These are phyloP conservation scores for Epinotia brunnichana DNA, from an alignment of 2,888 invertebrate species.

Conservation along the genomic window DNA sequence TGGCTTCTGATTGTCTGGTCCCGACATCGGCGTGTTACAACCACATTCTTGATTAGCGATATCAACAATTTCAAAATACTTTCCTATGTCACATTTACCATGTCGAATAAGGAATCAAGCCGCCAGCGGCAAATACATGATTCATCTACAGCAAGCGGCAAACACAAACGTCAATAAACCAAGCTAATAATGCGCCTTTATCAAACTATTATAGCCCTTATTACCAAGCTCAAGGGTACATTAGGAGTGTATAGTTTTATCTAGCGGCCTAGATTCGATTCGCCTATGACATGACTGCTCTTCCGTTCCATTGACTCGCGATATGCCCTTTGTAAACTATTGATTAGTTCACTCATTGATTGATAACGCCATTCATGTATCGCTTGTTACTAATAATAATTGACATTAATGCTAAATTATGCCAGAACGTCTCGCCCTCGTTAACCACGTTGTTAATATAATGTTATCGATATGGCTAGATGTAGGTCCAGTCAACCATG, in stretches of 20 bases:
- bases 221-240: background rate
- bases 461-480: background rate
- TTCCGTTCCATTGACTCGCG: conserved; percentile 20
- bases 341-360: conserved; percentile 27
- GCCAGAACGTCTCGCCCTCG: background rate
- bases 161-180: conserved; percentile 9
- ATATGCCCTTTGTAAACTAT: conserved; percentile 5
- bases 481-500: too few relatives aligned
- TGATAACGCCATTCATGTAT: conserved; percentile 25
- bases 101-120: background rate
- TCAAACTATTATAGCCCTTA: background rate
- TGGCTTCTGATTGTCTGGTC: too few relatives aligned
- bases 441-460: background rate
- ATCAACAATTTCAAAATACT: background rate
- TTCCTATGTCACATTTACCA: background rate
- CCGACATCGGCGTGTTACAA: too few relatives aligned
- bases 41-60: background rate
- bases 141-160: conserved; percentile 7
- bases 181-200: background rate
- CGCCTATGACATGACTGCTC: conserved; percentile 4
- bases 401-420: background rate
- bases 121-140: conserved; percentile 5
- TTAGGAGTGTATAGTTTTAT: background rate
- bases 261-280: conserved; percentile 13
- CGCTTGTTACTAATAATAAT: conserved; percentile 1